Conservation (phyloP, 2,113 vertebrate species). For the Melanerpes formicivorus region DNA sequence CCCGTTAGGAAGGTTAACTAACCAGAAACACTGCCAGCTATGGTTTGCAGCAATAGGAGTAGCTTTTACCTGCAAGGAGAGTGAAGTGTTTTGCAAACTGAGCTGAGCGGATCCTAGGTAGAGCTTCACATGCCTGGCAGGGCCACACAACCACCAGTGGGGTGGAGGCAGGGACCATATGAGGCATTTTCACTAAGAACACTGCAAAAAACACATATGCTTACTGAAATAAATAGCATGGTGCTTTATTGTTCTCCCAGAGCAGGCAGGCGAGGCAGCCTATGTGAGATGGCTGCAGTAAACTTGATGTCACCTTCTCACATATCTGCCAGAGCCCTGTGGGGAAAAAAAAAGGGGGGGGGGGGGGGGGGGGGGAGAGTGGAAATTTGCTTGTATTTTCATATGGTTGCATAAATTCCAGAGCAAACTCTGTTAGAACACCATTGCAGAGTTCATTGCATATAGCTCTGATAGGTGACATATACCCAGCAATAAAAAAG, state of each 20-base stretch:
- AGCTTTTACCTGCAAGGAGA: not conserved
- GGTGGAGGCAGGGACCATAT: conserved; percentile 17
- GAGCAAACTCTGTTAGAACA: not conserved
- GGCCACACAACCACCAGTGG: not conserved
- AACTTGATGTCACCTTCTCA: conserved; percentile 2
- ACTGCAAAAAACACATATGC: conserved; percentile 41
- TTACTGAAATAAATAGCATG: conserved; percentile 10
- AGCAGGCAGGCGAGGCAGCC: not conserved
- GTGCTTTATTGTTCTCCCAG: conserved; percentile 36
- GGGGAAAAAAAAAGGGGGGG: not conserved
- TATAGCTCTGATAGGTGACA: not conserved
- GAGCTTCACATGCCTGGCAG: not conserved
- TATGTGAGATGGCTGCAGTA: not conserved
- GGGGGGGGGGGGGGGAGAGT: too few species aligned
- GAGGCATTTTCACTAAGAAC: conserved; percentile 11
- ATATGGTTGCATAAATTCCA: not conserved
- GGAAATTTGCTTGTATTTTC: not conserved
- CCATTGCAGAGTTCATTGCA: not conserved
- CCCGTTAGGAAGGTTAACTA: not conserved
- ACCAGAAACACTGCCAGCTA: not conserved
- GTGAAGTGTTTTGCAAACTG: not conserved
- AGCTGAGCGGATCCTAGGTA: not conserved
- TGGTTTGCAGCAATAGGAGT: not conserved
- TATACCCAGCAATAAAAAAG: not conserved
- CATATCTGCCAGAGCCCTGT: not conserved